Evolutionary conservation across 1,140 invertebrate species (phyloP), one percentile per base, ranked within the genome.

Genomic region (Habropoda laboriosa): DNA sequence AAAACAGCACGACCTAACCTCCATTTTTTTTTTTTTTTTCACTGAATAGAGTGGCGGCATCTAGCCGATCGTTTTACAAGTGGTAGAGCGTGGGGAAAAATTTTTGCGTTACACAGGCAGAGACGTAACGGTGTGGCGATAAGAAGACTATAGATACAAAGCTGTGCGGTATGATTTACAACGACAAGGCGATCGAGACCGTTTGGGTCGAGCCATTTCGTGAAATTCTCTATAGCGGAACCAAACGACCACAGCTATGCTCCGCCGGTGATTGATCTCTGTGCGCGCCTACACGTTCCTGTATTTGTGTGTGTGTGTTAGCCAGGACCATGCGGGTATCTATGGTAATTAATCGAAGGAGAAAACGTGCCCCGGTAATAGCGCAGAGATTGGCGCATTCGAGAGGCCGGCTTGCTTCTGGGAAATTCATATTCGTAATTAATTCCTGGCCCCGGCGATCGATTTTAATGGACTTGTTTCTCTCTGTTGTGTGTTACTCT

Each of bases 161-260:
- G n/a, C 38, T 27, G 1, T n/a, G 1, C 40, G 30, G 45, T 66
- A 73, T 61, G 68, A 73, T 72, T 79, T 79, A 77, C 53, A 79
- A 51, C 47, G 58, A 72, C 68, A 32, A 42, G 55, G 45, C 68
- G 66, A 79, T 79, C 58, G 68, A 45, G 45, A n/a, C 55, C 27
- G 57, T 60, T 63, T 53, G 8, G 45, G 42, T 2, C 57, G 45
- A 53, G 45, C 73, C 70, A 86, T 86, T 81, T 77, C 76, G 47
- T 42, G 76, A 79, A 86, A 84, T 85, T 70, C 79, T 74, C 79
- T 60, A 66, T 80, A 84, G 84, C 83, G 81, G 77, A 82, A 80
- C 79, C 70, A 53, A 79, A 66, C 67, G 74, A 82, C 79, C 86
- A 72, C 86, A 87, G 79, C 45, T 86, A 86, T 87, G 79, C 71